These are phyloP conservation scores for Sinocyclocheilus rhinocerous DNA, from an alignment of 2,113 vertebrate genomes.

Conservation along the genomic window DNA sequence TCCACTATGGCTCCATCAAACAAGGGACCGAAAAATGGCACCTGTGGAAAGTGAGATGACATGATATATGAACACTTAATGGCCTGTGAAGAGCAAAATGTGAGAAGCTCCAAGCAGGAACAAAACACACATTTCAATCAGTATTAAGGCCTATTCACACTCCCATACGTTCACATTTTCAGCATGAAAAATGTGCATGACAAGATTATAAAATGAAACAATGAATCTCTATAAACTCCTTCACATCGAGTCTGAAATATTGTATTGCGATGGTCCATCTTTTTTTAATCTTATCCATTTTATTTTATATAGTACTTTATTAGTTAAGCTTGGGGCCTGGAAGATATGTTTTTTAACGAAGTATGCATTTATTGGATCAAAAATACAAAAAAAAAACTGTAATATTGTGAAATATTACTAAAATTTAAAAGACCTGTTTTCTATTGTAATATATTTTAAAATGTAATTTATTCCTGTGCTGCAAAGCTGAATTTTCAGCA, in stretches of 20 bases:
- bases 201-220: neutral
- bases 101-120: neutral
- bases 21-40: constrained; percentile 97
- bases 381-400: no score
- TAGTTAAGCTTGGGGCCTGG: neutral
- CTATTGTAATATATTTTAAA: neutral
- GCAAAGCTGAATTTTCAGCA: neutral
- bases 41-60: constrained; percentile 70
- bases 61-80: constrained; percentile 9
- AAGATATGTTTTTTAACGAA: neutral
- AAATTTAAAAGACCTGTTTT: neutral
- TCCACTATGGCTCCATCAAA: constrained; percentile 99
- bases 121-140: neutral
- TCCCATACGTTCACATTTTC: neutral
- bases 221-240: neutral
- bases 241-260: neutral
- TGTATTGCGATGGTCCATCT: neutral
- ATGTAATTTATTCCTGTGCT: neutral
- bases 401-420: neutral
- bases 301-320: neutral
- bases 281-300: neutral
- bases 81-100: constrained; percentile 12
- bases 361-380: neutral
- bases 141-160: constrained; percentile 2
- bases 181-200: neutral